These are phyloP conservation scores for Polypedilum vanderplanki DNA, from an alignment of 1,140 invertebrate species.

Conservation along the genomic window DNA sequence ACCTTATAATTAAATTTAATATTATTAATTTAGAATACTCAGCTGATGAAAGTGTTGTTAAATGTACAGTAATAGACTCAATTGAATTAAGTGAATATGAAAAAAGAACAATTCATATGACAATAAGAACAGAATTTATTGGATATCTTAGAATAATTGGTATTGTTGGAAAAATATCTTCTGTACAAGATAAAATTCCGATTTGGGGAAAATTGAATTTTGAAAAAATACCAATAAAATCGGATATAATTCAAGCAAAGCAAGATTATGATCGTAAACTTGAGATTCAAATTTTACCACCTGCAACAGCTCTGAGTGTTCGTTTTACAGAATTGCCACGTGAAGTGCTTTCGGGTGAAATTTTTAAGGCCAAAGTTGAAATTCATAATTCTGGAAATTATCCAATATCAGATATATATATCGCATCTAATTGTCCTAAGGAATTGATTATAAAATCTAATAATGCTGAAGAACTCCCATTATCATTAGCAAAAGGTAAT, in stretches of 20 bases:
- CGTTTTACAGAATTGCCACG: conserved; percentile 56
- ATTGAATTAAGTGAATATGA: conserved; percentile 43
- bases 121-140: conserved; percentile 45
- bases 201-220: conserved; percentile 56
- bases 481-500: conserved; percentile 41
- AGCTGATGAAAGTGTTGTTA: conserved; percentile 36
- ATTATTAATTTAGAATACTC: background rate
- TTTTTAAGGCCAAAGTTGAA: conserved; percentile 55
- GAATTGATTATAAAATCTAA: conserved; percentile 52
- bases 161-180: conserved; percentile 43
- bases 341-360: conserved; percentile 62
- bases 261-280: conserved; percentile 52
- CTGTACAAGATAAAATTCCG: conserved; percentile 39
- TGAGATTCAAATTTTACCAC: conserved; percentile 57
- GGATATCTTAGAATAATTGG: conserved; percentile 45
- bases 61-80: conserved; percentile 41
- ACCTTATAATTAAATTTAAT: conserved; percentile 37
- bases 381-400: conserved; percentile 59
- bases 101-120: conserved; percentile 42
- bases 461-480: conserved; percentile 36
- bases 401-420: conserved; percentile 54
- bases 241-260: conserved; percentile 45
- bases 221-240: conserved; percentile 45
- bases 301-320: conserved; percentile 67
- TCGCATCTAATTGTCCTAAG: conserved; percentile 50